Percentiles rank a stretch among this genome's conserved stretches.
phyloP scores from a whole-genome alignment of 1,140 invertebrate species.

The Drosophila parvula region DNA sequence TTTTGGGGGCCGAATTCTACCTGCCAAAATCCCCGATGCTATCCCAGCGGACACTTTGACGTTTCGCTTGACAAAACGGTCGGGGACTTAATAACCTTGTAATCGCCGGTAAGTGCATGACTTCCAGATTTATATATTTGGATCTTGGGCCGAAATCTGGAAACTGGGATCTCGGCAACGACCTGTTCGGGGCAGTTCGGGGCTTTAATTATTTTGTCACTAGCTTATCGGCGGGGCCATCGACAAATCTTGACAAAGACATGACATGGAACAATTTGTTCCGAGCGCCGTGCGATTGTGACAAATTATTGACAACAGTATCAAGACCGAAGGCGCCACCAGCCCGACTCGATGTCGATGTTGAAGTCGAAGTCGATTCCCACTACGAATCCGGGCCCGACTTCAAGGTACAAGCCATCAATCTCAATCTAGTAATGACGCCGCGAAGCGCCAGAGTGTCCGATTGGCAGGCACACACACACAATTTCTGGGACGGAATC shows the following conservation, averaged over 20 bases:
- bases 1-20: slow-evolving; percentile 7
- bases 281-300: slow-evolving; percentile 77
- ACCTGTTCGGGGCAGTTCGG: slow-evolving; percentile 36
- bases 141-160: slow-evolving; percentile 5
- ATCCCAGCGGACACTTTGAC: slow-evolving; percentile 5
- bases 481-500: slow-evolving; percentile 12
- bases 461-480: slow-evolving; percentile 48
- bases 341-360: neutral
- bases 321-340: slow-evolving; percentile 19
- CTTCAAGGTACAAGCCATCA: slow-evolving; percentile 64
- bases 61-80: slow-evolving; percentile 54
- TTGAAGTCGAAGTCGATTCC: neutral
- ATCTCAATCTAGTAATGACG: slow-evolving; percentile 81
- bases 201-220: slow-evolving; percentile 83
- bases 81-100: slow-evolving; percentile 45
- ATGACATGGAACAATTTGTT: slow-evolving; percentile 82
- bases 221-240: slow-evolving; percentile 68
- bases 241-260: slow-evolving; percentile 79
- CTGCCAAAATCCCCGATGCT: slow-evolving; percentile 18
- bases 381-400: slow-evolving; percentile 8
- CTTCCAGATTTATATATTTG: slow-evolving; percentile 55
- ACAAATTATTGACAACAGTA: slow-evolving; percentile 83
- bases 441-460: slow-evolving; percentile 61
- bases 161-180: slow-evolving; percentile 1
- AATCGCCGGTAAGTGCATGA: slow-evolving; percentile 69